Base-by-base conservation (phyloP, 2,888 invertebrate species). In the Buathra laborator region DNA sequence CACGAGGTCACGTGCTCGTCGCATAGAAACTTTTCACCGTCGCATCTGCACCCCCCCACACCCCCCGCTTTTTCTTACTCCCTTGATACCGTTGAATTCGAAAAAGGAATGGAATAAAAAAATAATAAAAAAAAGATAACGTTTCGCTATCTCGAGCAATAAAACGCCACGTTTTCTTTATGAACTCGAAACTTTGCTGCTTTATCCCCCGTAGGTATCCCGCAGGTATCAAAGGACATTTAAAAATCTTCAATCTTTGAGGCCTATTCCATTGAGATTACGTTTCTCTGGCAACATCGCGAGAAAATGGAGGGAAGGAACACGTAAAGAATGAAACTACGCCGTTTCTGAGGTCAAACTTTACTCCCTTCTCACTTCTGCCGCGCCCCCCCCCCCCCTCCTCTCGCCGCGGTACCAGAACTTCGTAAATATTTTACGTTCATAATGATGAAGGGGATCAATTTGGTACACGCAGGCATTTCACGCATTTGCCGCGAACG, bases 1-100 rank as follows among this genome's bases (percentile, higher is more conserved):
- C 77, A 71, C 82, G 82, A 82, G 77, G 82, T 82, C 82, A 82
- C 75, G 82, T 77, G 76, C 77, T 66, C 81, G 75, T 81, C 70
- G 81, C 81, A 81, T 75, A 76, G 81, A 76, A 82, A 82, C 53
- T 82, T 80, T 75, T 76, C 70, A 76, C 59, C 62, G 70, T 43
- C 10, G 16, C 43, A 68, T 56, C 16, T 19, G 19, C 53, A 53
- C 19, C 53, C 19, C 51, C 3, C 10, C 7, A 19, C 53, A 3
- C 53, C 24, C 16, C 19, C 43, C n/a, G n/a, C 16, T 6, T 81
- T 7, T 80, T 44, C 37, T 16, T 16, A 19, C 32, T 68, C 64
- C 74, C 53, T 71, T 75, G 51, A 62, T 62, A 62, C 62, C 62
- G 64, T 16, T 81, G 32, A 70, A 81, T 76, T 70, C 44, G 70